Percentiles rank a stretch among this genome's conserved stretches.
Conservation (phyloP, 2,797 vertebrate genomes). For the Semaprochilodus insignis region DNA sequence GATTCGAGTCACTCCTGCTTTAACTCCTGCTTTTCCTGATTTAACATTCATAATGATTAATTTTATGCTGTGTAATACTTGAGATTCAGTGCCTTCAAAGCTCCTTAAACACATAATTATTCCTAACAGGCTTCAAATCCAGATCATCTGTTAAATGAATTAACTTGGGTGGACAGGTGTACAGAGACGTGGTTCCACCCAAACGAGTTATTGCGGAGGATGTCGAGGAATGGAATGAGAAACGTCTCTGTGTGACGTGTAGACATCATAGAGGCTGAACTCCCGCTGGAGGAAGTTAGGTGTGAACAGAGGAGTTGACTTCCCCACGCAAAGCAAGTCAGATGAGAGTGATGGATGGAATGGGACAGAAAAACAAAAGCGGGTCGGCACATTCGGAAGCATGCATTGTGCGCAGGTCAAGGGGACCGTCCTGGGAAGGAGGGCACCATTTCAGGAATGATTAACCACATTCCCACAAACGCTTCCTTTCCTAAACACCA, state of each 20-base stretch:
- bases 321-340: conserved; percentile 63
- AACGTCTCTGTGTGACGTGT: not conserved
- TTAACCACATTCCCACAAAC: conserved; percentile 75
- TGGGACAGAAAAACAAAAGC: conserved; percentile 69
- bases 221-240: not conserved
- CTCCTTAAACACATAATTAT: no score
- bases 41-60: no score
- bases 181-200: not conserved
- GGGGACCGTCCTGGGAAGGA: conserved; percentile 72
- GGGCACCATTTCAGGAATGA: conserved; percentile 73
- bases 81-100: no score
- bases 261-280: conserved; percentile 46
- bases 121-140: not conserved
- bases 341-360: conserved; percentile 71
- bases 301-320: conserved; percentile 57
- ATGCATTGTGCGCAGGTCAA: conserved; percentile 74
- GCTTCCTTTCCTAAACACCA: conserved; percentile 79
- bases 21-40: no score
- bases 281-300: conserved; percentile 51
- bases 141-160: not conserved
- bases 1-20: no score
- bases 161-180: not conserved
- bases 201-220: conserved; percentile 1
- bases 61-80: no score
- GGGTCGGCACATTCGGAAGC: conserved; percentile 65